Base-by-base conservation (phyloP, 2,113 vertebrate genomes). In the Antigone vipio region DNA sequence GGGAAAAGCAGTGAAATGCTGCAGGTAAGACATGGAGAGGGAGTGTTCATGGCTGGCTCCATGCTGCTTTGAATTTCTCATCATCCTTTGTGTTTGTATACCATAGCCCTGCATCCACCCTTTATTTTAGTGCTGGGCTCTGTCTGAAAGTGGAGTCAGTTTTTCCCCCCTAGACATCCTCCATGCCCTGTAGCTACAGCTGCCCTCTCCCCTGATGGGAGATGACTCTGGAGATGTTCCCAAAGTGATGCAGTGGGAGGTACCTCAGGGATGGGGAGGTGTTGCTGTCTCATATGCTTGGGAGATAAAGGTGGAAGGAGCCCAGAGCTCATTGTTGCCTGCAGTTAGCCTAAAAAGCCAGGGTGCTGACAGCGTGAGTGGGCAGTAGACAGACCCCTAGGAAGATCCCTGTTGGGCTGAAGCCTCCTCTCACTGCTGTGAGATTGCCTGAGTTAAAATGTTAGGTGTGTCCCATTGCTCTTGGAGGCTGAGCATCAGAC, bases 31-130 rank as follows among this genome's bases (percentile, higher is more conserved):
- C 27, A 18, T 0, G 26, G 58, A 47, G 18, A 64, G 38, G 40
- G 45, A 49, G 17, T 5, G 13, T 56, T 73, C 22, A 4, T 32
- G 16, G 40, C 32, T 50, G 55, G 29, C 20, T 50, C 60, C 13
- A 1, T 16, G 17, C 20, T 68, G 15, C 15, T 1, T 0, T 8
- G 27, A 8, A 32, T 13, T 9, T 34, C 27, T 14, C 4, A 0
- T 44, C 27, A 34, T 4, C 2, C 24, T 42, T 59, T 8, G 16
- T 11, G 35, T 17, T 27, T 55, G 6, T 5, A 2, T 17, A 14
- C 22, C 32, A 12, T 5, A 81, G 17, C 9, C 30, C 13, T 15
- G 22, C 20, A 7, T 27, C 29, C 22, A 23, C 12, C 24, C 18
- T 38, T 40, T 11, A 30, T 23, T 69, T 56, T 27, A 23, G 3